A percentile compares a stretch with the other conserved stretches of the same genome.
phyloP scores from a whole-genome alignment of 2,888 invertebrate genomes.

The Osmoderma eremita region DNA sequence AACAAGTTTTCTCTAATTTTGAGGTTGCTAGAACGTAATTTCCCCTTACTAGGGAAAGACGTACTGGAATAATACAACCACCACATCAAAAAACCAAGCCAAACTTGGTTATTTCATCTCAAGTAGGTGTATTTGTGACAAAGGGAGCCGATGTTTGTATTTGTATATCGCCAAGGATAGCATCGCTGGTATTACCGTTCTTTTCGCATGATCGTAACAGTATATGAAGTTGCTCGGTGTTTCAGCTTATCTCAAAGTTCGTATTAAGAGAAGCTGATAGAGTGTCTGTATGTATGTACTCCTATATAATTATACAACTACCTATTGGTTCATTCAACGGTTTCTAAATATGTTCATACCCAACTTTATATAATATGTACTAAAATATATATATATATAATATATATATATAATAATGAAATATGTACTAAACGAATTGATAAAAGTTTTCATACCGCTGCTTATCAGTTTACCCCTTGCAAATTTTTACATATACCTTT shows the following conservation, averaged over 20 bases:
- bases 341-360: not conserved
- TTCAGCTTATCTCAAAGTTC: not conserved
- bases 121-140: not conserved
- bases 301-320: not conserved
- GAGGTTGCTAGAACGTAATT: not conserved
- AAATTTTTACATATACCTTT: too few relatives aligned
- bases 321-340: not conserved
- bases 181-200: not conserved
- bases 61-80: not conserved
- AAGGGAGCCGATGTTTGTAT: not conserved
- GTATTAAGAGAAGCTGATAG: not conserved
- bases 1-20: too few relatives aligned
- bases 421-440: too few relatives aligned
- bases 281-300: not conserved
- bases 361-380: too few relatives aligned
- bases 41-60: not conserved
- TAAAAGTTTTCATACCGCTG: too few relatives aligned
- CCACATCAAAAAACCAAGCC: not conserved
- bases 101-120: not conserved
- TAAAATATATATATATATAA: too few relatives aligned
- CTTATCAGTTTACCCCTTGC: too few relatives aligned
- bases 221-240: not conserved
- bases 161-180: not conserved
- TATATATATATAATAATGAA: too few relatives aligned
- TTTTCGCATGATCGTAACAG: not conserved